Evolutionary conservation across 2,113 vertebrate genomes (phyloP), one percentile per base, ranked within the genome.

Genomic region (Siniperca knerii): DNA sequence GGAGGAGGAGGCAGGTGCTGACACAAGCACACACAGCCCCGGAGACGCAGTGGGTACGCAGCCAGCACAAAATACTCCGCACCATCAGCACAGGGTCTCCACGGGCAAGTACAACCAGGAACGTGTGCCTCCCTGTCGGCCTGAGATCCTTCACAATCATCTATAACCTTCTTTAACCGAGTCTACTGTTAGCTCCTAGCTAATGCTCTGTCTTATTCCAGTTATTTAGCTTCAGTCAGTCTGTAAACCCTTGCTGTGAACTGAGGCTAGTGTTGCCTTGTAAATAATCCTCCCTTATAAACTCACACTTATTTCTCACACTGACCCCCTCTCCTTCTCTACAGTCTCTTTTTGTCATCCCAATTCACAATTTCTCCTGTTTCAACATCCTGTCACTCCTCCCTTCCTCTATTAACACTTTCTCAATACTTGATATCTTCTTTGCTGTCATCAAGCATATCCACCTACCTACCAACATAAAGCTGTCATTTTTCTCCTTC

Each of bases 1-100:
- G 85, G 46, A 88, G 68, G 76, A 89, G 80, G 78, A 90, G 82
- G 71, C 58, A 88, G 69, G 84, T 40, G 55, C 78, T 54, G n/a
- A 87, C 79, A 67, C 77, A 85, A 44, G 48, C 70, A 55, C 89
- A 89, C 67, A 88, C 48, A 0, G 65, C 91, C 20, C 78, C 54
- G 8, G 67, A 87, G 66, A 85, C 25, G 15, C 89, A 42, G 23
- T 50, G 35, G 77, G 86, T 90, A 67, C 77, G 60, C 61, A 90
- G 77, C 91, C 88, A 87, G 71, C 62, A 20, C 82, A 88, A 71
- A 72, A 83, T 21, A 50, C 71, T 61, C 77, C 18, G 64, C 74
- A 67, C 87, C 89, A 81, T 89, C 60, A 77, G 85, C 25, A 13
- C 58, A 9, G 76, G 73, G 23, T 77, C 79, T 50, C 71, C 81